Evolutionary conservation across 2,113 vertebrate genomes (phyloP).

Genomic region (Bos taurus): DNA sequence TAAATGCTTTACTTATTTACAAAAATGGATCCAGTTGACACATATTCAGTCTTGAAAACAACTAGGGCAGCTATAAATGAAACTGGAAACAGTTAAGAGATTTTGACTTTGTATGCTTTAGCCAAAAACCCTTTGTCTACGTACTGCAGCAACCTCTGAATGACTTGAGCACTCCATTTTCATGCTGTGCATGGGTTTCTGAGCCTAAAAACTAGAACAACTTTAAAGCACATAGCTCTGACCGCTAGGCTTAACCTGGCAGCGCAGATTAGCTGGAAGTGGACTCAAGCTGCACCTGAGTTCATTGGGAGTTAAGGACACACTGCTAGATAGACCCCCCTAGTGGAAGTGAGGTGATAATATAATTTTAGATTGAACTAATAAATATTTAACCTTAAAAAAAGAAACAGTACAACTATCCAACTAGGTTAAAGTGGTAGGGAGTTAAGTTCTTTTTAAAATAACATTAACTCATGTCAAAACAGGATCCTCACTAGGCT

Average conservation of each 20-base stretch:
- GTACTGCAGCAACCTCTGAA: background rate
- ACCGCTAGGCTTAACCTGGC: background rate
- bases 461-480: background rate
- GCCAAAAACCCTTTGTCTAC: background rate
- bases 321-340: slow-evolving; percentile 13
- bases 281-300: slow-evolving; percentile 3
- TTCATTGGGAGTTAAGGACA: background rate
- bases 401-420: background rate
- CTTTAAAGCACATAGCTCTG: slow-evolving; percentile 7
- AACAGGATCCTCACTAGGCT: background rate
- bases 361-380: slow-evolving; percentile 39
- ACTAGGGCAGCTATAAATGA: slow-evolving; percentile 36
- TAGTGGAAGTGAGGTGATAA: slow-evolving; percentile 51
- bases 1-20: slow-evolving; percentile 21
- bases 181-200: background rate
- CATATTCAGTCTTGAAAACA: slow-evolving; percentile 15
- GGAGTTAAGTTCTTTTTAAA: background rate
- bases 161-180: background rate
- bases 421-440: background rate
- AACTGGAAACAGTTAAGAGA: background rate
- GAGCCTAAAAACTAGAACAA: background rate
- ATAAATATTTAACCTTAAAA: slow-evolving; percentile 25
- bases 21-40: slow-evolving; percentile 7
- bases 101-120: background rate
- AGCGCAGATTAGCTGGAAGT: background rate